Percentiles rank a stretch among this genome's conserved stretches.
Evolutionary conservation across 2,797 vertebrate genomes (phyloP).

Genomic region (Apogon talboti): DNA sequence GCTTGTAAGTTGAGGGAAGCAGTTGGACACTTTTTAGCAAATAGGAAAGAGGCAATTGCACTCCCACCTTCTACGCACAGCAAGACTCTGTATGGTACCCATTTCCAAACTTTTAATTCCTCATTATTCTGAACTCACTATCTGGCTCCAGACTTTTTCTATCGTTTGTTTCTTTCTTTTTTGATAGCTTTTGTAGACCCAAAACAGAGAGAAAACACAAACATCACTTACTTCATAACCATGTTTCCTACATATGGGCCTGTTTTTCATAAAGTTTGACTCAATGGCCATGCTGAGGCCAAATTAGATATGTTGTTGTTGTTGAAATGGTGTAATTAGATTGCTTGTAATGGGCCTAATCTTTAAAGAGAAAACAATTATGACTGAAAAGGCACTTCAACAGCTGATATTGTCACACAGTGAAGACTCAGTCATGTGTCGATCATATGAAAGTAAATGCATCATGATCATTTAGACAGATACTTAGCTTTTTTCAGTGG

Average conservation of each 20-base stretch:
- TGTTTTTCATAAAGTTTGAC: constrained; percentile 43
- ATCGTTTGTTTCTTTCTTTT: constrained; percentile 21
- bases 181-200: constrained; percentile 38
- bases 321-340: constrained; percentile 46
- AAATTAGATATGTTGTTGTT: constrained; percentile 57
- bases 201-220: constrained; percentile 45
- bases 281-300: constrained; percentile 33
- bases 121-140: constrained; percentile 52
- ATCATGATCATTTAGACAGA: too few relatives aligned
- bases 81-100: constrained; percentile 41
- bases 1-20: constrained; percentile 26
- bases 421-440: too few relatives aligned
- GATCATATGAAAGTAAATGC: constrained; percentile 2
- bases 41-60: constrained; percentile 45
- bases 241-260: constrained; percentile 40
- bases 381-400: constrained; percentile 6
- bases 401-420: background rate
- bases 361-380: constrained; percentile 41
- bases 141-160: constrained; percentile 11
- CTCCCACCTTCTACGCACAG: constrained; percentile 13
- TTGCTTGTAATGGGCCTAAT: constrained; percentile 33
- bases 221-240: constrained; percentile 62
- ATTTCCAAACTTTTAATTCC: constrained; percentile 62
- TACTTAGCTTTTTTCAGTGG: too few relatives aligned
- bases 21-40: constrained; percentile 27